Percentiles rank a stretch among this genome's conserved stretches.
Evolutionary conservation across 2,113 vertebrate genomes (phyloP).

Genomic region (Notarius lentiginosus): DNA sequence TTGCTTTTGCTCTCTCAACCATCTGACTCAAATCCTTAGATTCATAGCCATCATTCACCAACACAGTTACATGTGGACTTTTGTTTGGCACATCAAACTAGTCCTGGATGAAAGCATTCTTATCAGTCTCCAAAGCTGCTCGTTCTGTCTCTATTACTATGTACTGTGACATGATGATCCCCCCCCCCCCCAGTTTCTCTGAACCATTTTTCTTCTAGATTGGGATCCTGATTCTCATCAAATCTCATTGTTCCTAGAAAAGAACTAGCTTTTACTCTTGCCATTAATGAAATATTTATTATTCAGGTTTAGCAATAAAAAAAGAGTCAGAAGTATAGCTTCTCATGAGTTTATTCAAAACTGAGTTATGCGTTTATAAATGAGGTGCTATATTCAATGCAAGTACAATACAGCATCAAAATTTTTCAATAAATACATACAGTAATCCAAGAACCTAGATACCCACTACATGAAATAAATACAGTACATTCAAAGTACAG

Average conservation of each 20-base stretch:
- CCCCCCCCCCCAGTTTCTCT: too few relatives aligned
- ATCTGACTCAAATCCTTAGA: too few relatives aligned
- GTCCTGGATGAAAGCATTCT: too few relatives aligned
- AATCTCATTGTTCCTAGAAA: not conserved
- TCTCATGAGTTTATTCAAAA: not conserved
- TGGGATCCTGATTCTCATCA: too few relatives aligned
- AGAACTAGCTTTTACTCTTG: not conserved
- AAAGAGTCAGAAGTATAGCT: not conserved
- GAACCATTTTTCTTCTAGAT: too few relatives aligned
- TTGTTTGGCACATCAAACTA: too few relatives aligned
- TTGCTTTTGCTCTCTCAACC: too few relatives aligned
- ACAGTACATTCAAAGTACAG: not conserved
- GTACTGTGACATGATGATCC: too few relatives aligned
- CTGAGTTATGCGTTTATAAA: not conserved
- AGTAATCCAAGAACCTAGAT: not conserved
- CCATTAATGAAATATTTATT: not conserved
- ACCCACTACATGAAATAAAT: not conserved
- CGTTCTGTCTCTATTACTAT: too few relatives aligned
- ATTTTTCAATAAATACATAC: not conserved
- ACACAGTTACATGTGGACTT: too few relatives aligned
- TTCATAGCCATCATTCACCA: too few relatives aligned
- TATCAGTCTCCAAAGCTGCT: too few relatives aligned
- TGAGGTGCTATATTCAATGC: not conserved
- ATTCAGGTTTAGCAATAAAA: not conserved
- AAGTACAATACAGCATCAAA: not conserved